Evolutionary conservation across 2,888 invertebrate genomes (phyloP).

Genomic region (Eupithecia inturbata): DNA sequence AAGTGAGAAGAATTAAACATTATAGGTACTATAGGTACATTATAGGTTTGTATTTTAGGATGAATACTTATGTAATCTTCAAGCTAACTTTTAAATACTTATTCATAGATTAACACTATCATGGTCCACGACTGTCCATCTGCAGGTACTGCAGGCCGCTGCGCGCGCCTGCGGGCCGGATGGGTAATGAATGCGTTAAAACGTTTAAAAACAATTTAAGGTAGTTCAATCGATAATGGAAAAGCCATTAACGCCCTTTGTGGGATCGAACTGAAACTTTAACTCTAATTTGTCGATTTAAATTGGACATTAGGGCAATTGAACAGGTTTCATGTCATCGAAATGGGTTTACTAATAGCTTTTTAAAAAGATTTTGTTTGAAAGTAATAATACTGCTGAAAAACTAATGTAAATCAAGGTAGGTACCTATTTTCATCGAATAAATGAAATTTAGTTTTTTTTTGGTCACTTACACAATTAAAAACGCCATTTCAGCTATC

Average conservation of each 20-base stretch:
- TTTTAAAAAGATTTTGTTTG: not conserved
- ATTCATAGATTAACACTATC: no score
- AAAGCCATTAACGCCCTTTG: not conserved
- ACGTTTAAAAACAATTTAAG: slow-evolving; percentile 6
- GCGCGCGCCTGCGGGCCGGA: no score
- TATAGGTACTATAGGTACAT: not conserved
- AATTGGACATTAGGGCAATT: slow-evolving; percentile 8
- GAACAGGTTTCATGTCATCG: slow-evolving; percentile 2
- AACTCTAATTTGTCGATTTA: slow-evolving; percentile 9
- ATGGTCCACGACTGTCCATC: no score
- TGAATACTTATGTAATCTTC: not conserved
- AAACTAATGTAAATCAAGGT: not conserved
- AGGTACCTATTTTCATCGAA: not conserved
- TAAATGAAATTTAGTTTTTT: not conserved
- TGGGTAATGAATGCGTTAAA: not conserved
- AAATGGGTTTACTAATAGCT: slow-evolving; percentile 3
- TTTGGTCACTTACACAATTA: not conserved
- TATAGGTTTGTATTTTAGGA: not conserved
- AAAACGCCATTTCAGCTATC: not conserved
- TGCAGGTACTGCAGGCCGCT: no score
- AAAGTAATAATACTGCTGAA: not conserved
- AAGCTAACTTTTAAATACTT: not conserved
- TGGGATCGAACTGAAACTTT: not conserved
- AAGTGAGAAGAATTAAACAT: not conserved
- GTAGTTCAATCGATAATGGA: not conserved